Conservation (phyloP, 35 echinoderm and acorn worm genomes). For the Apostichopus parvimensis region DNA sequence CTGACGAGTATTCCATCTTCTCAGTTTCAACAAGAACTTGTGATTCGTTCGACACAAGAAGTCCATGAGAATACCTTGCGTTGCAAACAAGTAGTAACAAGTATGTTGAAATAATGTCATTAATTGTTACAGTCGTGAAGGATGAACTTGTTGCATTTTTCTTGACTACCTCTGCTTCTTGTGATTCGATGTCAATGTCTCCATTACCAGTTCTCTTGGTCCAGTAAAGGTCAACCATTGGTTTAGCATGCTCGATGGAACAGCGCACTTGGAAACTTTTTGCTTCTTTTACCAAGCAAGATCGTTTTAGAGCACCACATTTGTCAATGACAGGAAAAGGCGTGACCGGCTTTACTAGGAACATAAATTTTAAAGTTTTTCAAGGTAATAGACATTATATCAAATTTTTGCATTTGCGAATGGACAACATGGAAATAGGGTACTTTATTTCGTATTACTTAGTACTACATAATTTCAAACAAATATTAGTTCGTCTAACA, state of each 20-base stretch:
- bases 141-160: background rate
- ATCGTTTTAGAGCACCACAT: background rate
- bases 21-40: too few relatives aligned
- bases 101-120: background rate
- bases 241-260: background rate
- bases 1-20: too few relatives aligned
- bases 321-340: background rate
- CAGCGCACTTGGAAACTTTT: background rate
- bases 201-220: background rate
- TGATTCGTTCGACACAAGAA: background rate
- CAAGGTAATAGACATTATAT: too few relatives aligned
- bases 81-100: background rate
- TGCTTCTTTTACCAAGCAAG: background rate
- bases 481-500: too few relatives aligned
- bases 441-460: too few relatives aligned
- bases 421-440: too few relatives aligned
- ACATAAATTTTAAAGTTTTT: too few relatives aligned
- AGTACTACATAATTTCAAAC: too few relatives aligned
- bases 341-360: background rate
- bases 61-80: background rate
- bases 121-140: background rate
- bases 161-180: background rate
- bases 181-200: background rate
- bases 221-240: background rate
- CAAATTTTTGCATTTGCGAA: too few relatives aligned